A percentile compares a stretch with the other conserved stretches of the same genome.
These are phyloP conservation scores for Caenorhabditis becei DNA, from an alignment of 2,888 invertebrate species.

Conservation along the genomic window DNA sequence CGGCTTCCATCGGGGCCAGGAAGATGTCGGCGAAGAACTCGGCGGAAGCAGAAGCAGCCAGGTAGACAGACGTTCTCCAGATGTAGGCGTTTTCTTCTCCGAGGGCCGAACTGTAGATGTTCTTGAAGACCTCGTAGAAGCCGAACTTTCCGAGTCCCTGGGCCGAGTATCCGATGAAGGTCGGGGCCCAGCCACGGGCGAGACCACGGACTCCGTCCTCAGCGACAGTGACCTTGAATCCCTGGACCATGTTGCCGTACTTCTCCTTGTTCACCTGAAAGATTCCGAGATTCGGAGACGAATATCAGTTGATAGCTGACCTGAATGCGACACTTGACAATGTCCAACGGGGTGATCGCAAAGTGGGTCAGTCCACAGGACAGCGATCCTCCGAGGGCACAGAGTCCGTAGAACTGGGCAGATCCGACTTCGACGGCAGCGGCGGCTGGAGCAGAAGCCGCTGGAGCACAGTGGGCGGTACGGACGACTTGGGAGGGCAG, in stretches of 20 bases:
- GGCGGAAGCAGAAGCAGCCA: slow-evolving; percentile 94
- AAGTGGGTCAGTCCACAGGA: slow-evolving; percentile 91
- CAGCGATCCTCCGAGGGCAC: slow-evolving; percentile 91
- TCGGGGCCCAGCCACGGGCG: slow-evolving; percentile 95
- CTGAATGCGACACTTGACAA: slow-evolving; percentile 94
- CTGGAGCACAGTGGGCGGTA: slow-evolving; percentile 31
- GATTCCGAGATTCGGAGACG: background rate
- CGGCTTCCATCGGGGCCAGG: slow-evolving; percentile 95
- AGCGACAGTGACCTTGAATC: slow-evolving; percentile 88
- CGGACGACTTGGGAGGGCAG: slow-evolving; percentile 42
- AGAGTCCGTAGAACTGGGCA: slow-evolving; percentile 90
- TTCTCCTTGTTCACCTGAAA: slow-evolving; percentile 89
- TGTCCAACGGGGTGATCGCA: slow-evolving; percentile 92
- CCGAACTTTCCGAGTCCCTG: slow-evolving; percentile 96
- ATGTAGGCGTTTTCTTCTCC: slow-evolving; percentile 54
- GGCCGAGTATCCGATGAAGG: slow-evolving; percentile 94
- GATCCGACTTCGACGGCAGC: slow-evolving; percentile 85
- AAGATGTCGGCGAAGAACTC: slow-evolving; percentile 98
- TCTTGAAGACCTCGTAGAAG: slow-evolving; percentile 94
- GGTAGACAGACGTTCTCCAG: slow-evolving; percentile 87
- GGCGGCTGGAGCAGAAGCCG: slow-evolving; percentile 5
- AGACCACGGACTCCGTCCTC: slow-evolving; percentile 91
- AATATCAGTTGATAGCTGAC: slow-evolving; percentile 83
- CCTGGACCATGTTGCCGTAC: slow-evolving; percentile 90
- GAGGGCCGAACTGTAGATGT: slow-evolving; percentile 88